phyloP scores from a whole-genome alignment of 2,113 vertebrate species.

The Sander vitreus region DNA sequence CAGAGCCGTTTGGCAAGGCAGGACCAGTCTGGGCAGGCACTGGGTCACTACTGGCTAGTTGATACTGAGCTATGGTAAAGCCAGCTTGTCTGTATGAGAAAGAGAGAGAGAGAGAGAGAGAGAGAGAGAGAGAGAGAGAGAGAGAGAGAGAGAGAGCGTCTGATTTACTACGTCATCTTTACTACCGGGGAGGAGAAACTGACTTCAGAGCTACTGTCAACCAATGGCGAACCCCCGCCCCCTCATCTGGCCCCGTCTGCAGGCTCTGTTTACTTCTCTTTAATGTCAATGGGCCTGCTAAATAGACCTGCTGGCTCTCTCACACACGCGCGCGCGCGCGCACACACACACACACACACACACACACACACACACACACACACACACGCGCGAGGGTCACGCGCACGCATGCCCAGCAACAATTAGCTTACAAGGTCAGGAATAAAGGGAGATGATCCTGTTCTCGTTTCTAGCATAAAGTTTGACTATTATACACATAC shows the following conservation, averaged over 20 bases:
- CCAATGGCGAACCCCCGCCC: conserved; percentile 45
- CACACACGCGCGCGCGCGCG: background rate
- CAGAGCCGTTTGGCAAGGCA: conserved; percentile 36
- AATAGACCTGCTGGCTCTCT: conserved; percentile 43
- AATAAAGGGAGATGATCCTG: conserved; percentile 13
- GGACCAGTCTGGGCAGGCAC: conserved; percentile 16
- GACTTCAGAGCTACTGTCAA: conserved; percentile 19
- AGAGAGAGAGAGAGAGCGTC: conserved; percentile 11
- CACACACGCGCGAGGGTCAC: background rate
- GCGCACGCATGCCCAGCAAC: background rate
- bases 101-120: background rate
- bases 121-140: conserved; percentile 15
- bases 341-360: background rate
- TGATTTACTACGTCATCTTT: conserved; percentile 41
- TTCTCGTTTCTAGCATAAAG: background rate
- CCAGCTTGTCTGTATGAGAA: conserved; percentile 16
- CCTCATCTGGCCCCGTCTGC: conserved; percentile 15
- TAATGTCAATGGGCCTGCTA: conserved; percentile 64
- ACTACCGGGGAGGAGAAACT: conserved; percentile 51
- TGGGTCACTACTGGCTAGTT: conserved; percentile 32
- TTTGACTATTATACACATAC: no score
- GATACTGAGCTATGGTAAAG: conserved; percentile 42
- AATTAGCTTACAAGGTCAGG: conserved; percentile 31
- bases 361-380: background rate
- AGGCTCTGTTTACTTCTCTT: conserved; percentile 60